phyloP scores from a whole-genome alignment of 2,113 vertebrate species.

The Mobula birostris region DNA sequence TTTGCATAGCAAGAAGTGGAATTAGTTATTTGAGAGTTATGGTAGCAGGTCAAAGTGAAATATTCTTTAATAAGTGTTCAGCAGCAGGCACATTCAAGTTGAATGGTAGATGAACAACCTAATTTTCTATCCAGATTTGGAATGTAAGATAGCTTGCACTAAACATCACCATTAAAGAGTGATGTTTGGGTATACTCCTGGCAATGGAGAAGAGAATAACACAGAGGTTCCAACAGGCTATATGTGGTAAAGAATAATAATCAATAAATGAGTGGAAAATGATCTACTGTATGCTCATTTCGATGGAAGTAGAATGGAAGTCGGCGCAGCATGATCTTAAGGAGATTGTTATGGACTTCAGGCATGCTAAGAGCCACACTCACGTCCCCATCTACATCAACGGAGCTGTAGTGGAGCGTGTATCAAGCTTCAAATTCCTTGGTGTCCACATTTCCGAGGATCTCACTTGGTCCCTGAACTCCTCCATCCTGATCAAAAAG shows the following conservation, averaged over 20 bases:
- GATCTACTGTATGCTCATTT: too few relatives aligned
- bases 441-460: too few relatives aligned
- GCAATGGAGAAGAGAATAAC: neutral
- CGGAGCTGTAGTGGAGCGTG: too few relatives aligned
- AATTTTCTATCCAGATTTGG: neutral
- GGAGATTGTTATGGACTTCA: too few relatives aligned
- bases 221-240: neutral
- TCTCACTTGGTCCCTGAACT: too few relatives aligned
- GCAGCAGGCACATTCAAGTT: neutral
- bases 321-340: too few relatives aligned
- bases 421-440: too few relatives aligned
- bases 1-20: neutral
- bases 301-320: too few relatives aligned
- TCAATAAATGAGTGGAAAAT: neutral
- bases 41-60: neutral
- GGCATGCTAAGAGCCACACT: too few relatives aligned
- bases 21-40: neutral
- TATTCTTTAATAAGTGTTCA: neutral
- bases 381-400: too few relatives aligned
- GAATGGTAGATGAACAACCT: neutral
- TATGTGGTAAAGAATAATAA: neutral
- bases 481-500: too few relatives aligned
- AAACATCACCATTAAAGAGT: too few relatives aligned
- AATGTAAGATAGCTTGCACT: neutral
- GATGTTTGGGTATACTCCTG: neutral